phyloP scores from a whole-genome alignment of 2,113 vertebrate genomes.

The Ictidomys tridecemlineatus region DNA sequence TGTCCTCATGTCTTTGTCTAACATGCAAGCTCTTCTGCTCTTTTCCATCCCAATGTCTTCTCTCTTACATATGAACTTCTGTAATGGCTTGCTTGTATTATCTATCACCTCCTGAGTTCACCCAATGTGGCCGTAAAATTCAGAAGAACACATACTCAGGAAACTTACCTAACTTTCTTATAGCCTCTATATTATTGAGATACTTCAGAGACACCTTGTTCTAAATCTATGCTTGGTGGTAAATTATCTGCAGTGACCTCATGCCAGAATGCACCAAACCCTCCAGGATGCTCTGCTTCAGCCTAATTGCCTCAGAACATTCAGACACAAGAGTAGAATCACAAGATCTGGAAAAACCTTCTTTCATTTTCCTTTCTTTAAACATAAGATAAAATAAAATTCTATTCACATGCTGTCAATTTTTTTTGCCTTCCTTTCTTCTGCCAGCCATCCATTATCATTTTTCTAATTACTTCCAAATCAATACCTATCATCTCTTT shows the following conservation, averaged over 20 bases:
- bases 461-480: slow-evolving; percentile 47
- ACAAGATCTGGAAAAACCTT: not conserved
- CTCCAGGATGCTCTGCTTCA: not conserved
- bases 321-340: not conserved
- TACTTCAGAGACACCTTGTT: not conserved
- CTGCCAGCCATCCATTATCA: not conserved
- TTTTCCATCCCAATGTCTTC: not conserved
- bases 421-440: slow-evolving; percentile 29
- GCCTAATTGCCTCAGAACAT: not conserved
- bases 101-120: not conserved
- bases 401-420: not conserved
- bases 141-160: not conserved
- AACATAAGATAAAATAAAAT: not conserved
- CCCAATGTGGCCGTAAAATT: not conserved
- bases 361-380: not conserved
- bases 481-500: not conserved
- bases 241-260: not conserved
- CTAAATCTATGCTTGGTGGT: not conserved
- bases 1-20: not conserved
- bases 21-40: not conserved
- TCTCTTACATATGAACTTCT: not conserved
- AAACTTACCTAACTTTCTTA: not conserved
- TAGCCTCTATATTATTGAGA: not conserved
- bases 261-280: not conserved
- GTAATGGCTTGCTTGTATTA: not conserved